Conservation (phyloP, 2,797 vertebrate species). For the Nannoperca obscura region DNA sequence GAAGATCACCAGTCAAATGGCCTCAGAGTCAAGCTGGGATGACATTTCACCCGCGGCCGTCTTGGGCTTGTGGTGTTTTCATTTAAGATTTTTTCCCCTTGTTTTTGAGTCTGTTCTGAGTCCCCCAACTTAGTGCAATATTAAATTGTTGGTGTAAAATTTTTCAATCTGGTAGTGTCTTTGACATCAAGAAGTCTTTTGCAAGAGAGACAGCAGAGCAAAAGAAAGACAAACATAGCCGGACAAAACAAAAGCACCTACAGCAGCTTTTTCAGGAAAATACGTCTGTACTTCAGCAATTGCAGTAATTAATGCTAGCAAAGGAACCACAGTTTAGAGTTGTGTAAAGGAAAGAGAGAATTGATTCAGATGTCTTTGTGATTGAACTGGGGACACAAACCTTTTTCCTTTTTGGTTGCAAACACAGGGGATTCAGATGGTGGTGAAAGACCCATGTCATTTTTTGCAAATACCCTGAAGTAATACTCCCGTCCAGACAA, state of each 20-base stretch:
- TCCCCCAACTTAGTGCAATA: too few relatives aligned
- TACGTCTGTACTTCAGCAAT: background rate
- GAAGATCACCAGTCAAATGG: background rate
- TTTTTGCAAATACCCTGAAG: constrained; percentile 93
- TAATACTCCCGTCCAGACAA: constrained; percentile 89
- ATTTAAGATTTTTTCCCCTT: too few relatives aligned
- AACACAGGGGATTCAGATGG: constrained; percentile 88
- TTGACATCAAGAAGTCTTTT: too few relatives aligned
- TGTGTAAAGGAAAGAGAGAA: background rate
- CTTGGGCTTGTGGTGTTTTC: too few relatives aligned
- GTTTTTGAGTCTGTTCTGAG: background rate
- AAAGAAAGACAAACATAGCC: too few relatives aligned
- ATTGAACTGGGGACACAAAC: constrained; percentile 73
- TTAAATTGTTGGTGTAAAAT: too few relatives aligned
- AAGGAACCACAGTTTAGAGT: background rate
- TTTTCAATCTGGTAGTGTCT: too few relatives aligned
- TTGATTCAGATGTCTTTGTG: background rate
- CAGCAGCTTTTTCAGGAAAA: background rate
- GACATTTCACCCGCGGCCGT: too few relatives aligned
- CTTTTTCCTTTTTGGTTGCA: constrained; percentile 83
- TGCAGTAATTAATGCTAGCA: background rate
- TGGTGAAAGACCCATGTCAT: constrained; percentile 87
- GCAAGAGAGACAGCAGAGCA: too few relatives aligned
- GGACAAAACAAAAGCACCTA: too few relatives aligned
- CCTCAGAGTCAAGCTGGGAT: too few relatives aligned